phyloP scores from a whole-genome alignment of 2,888 invertebrate genomes.

The Diaphora mendica region DNA sequence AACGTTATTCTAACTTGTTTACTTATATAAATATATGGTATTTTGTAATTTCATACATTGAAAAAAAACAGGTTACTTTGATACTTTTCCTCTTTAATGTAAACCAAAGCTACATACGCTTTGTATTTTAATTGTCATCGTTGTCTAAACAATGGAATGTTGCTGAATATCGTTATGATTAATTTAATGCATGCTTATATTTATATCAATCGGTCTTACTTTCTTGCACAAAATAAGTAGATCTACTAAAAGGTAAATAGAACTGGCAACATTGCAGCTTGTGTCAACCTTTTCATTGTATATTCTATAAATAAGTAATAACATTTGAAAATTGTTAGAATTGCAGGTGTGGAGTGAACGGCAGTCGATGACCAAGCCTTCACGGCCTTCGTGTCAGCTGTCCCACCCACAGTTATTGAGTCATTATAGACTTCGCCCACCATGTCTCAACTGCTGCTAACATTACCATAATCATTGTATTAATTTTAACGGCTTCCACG shows the following conservation, averaged over 20 bases:
- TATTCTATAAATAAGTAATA: constrained; percentile 25
- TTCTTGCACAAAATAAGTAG: neutral
- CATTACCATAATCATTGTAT: constrained; percentile 74
- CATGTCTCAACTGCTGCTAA: constrained; percentile 54
- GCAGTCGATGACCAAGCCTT: constrained; percentile 73
- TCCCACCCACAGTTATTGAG: constrained; percentile 76
- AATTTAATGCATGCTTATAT: neutral
- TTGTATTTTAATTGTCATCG: neutral
- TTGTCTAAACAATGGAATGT: neutral
- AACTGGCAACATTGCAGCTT: neutral
- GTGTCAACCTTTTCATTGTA: constrained; percentile 37
- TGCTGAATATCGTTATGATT: too few species aligned
- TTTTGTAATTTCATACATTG: neutral
- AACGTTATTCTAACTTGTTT: neutral
- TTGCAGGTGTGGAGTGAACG: constrained; percentile 50
- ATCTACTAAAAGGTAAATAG: neutral
- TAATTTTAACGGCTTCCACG: constrained; percentile 69
- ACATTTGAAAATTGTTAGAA: constrained; percentile 38
- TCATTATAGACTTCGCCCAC: constrained; percentile 74
- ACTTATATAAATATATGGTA: neutral
- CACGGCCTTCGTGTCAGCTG: constrained; percentile 70
- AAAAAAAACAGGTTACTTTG: neutral
- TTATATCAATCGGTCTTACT: neutral
- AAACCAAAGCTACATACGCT: neutral
- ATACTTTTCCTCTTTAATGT: neutral